A percentile compares a stretch with the other conserved stretches of the same genome.
Evolutionary conservation across 2,797 vertebrate species (phyloP).

Genomic region (Dipus sagitta): DNA sequence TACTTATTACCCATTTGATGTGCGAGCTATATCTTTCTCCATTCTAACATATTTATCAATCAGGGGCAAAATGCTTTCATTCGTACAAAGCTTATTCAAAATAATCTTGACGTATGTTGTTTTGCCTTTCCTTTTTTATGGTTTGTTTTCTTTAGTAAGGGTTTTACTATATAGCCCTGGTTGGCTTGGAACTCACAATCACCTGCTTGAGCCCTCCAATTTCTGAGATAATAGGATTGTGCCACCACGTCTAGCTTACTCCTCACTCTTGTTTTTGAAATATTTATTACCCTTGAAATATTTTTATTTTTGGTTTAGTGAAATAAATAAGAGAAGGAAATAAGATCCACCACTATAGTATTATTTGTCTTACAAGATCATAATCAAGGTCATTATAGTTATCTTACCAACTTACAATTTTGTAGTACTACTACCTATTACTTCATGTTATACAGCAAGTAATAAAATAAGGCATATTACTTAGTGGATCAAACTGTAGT

Average conservation of each 20-base stretch:
- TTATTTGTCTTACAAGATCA: conserved; percentile 31
- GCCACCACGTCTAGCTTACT: background rate
- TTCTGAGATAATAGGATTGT: background rate
- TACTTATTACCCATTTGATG: background rate
- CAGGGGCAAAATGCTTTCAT: background rate
- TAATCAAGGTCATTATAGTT: background rate
- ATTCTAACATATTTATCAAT: conserved; percentile 3
- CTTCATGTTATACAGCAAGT: conserved; percentile 1
- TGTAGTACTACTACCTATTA: background rate
- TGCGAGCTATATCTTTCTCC: background rate
- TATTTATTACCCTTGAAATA: conserved; percentile 12
- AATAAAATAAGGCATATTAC: background rate
- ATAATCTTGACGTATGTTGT: background rate
- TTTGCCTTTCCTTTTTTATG: background rate
- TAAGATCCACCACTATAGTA: background rate
- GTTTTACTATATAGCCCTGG: background rate
- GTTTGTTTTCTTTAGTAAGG: background rate
- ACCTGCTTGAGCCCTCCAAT: background rate
- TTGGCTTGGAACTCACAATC: background rate
- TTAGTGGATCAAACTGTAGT: background rate
- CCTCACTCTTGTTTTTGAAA: background rate
- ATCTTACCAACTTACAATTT: background rate
- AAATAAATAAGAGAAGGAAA: background rate
- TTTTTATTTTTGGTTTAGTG: background rate
- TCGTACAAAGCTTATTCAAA: background rate